phyloP scores from a whole-genome alignment of 2,888 invertebrate species.

The Agrenia bidenticulata region DNA sequence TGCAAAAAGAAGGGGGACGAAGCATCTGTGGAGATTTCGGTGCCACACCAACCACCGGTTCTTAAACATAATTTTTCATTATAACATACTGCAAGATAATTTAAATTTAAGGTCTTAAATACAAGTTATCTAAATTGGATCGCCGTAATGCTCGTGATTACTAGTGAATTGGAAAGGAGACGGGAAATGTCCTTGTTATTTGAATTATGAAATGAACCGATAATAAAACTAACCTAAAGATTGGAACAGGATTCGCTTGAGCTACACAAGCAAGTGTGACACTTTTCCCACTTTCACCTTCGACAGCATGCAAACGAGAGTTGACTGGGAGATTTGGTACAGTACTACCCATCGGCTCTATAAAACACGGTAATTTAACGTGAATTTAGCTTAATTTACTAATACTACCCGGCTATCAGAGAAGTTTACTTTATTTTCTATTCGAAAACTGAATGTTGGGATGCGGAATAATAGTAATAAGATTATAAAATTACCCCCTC shows the following conservation, averaged over 20 bases:
- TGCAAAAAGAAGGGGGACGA: constrained; percentile 42
- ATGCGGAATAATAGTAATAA: too few species aligned
- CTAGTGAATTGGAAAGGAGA: constrained; percentile 8
- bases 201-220: neutral
- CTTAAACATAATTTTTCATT: constrained; percentile 21
- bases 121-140: too few species aligned
- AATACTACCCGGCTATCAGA: too few species aligned
- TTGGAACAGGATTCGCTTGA: constrained; percentile 35
- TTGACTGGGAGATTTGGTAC: constrained; percentile 47
- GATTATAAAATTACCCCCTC: too few species aligned
- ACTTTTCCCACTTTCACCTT: constrained; percentile 30
- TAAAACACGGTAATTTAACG: too few species aligned
- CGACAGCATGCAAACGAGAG: constrained; percentile 46
- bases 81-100: too few species aligned
- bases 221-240: constrained; percentile 29
- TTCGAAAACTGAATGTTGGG: too few species aligned
- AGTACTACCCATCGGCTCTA: constrained; percentile 49
- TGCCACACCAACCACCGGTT: constrained; percentile 44
- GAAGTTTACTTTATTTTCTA: too few species aligned
- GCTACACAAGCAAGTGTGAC: constrained; percentile 38
- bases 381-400: too few species aligned
- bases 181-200: constrained; percentile 14
- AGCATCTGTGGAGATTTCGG: constrained; percentile 41
- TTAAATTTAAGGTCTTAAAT: too few species aligned
- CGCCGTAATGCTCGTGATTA: too few species aligned